Conservation (phyloP, 2,113 vertebrate species). For the Tapirus terrestris region DNA sequence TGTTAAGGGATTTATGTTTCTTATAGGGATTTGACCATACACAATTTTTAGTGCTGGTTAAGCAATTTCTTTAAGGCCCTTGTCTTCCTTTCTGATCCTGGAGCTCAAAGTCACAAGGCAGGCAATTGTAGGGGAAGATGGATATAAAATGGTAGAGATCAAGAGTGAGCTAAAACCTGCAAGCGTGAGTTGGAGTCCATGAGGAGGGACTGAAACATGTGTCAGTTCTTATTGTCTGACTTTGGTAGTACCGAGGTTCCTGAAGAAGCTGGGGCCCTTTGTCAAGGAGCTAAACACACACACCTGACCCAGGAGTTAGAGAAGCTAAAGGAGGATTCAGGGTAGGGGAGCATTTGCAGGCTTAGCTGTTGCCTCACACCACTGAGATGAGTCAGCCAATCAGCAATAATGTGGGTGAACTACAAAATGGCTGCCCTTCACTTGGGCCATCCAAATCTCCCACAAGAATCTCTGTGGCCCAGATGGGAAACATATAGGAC, state of each 20-base stretch:
- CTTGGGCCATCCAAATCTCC: not conserved
- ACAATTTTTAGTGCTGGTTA: not conserved
- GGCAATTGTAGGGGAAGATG: not conserved
- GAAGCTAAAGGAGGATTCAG: not conserved
- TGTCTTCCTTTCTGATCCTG: not conserved
- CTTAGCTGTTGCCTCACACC: not conserved
- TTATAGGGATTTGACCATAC: not conserved
- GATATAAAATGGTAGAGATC: not conserved
- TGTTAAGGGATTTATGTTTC: not conserved
- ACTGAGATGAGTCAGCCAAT: not conserved
- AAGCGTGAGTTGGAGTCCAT: not conserved
- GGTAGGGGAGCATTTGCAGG: not conserved
- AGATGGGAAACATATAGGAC: not conserved
- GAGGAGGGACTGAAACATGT: not conserved
- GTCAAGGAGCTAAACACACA: not conserved
- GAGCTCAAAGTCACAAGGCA: not conserved
- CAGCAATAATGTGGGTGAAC: not conserved
- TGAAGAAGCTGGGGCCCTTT: not conserved
- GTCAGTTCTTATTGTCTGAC: not conserved
- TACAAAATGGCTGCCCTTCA: not conserved
- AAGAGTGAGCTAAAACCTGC: not conserved
- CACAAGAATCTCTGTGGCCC: not conserved
- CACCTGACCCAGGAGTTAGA: not conserved
- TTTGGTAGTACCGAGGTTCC: not conserved
- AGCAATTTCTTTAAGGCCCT: not conserved